Evolutionary conservation across 92 coral and sea anemone species (phyloP).

Genomic region (Umimayanthus kanabou): DNA sequence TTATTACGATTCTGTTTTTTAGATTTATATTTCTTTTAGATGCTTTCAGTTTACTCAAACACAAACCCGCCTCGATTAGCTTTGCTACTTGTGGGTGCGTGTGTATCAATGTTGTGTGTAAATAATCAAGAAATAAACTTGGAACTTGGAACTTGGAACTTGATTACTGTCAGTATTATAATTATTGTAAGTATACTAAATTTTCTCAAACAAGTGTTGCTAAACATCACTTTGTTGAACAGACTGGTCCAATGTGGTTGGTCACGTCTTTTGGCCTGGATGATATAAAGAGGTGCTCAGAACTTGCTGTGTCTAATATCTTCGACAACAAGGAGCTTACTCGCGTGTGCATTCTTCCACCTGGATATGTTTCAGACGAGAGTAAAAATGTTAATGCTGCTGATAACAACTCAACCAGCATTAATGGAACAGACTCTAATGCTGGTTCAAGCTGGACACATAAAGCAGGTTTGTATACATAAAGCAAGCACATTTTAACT

Average conservation of each 20-base stretch:
- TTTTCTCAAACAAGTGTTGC: background rate
- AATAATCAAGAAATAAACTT: too few species aligned
- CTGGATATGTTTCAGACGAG: background rate
- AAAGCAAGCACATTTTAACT: too few species aligned
- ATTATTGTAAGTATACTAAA: too few species aligned
- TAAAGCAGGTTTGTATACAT: constrained; percentile 22
- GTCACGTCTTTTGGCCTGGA: constrained; percentile 60
- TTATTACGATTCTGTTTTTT: too few species aligned
- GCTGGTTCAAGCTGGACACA: constrained; percentile 18
- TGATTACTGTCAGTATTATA: too few species aligned
- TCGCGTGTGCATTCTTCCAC: constrained; percentile 24
- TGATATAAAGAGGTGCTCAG: background rate
- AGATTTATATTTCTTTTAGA: too few species aligned
- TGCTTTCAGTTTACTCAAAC: too few species aligned
- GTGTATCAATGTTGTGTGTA: too few species aligned
- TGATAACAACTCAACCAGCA: background rate
- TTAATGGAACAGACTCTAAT: constrained; percentile 28
- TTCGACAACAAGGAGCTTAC: constrained; percentile 20
- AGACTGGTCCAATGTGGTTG: constrained; percentile 57
- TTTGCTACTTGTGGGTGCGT: too few species aligned
- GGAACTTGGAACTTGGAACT: too few species aligned
- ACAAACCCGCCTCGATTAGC: too few species aligned
- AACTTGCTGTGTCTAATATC: background rate
- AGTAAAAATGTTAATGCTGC: background rate
- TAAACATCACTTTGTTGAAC: background rate